Conservation (phyloP, 2,888 invertebrate species). For the Eudasyphora cyanicolor region DNA sequence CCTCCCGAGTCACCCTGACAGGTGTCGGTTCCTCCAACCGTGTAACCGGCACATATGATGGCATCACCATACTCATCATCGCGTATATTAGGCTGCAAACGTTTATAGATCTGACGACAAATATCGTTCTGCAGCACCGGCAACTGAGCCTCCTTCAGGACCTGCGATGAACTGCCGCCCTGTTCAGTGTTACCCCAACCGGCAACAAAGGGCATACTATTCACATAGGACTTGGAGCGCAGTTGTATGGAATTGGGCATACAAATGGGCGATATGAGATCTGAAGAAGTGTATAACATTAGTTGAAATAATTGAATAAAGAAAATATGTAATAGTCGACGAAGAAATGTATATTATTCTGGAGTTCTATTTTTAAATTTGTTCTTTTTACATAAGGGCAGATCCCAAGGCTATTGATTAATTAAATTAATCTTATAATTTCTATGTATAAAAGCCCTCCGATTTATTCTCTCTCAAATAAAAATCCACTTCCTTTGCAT, state of each 20-base stretch:
- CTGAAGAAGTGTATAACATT: slow-evolving; percentile 78
- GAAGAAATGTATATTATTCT: too few species aligned
- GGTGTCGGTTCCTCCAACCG: slow-evolving; percentile 73
- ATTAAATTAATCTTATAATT: too few species aligned
- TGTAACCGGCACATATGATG: slow-evolving; percentile 73
- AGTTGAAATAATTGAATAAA: too few species aligned
- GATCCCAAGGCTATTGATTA: too few species aligned
- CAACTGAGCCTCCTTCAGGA: slow-evolving; percentile 85
- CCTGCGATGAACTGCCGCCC: slow-evolving; percentile 83
- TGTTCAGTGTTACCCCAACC: slow-evolving; percentile 81
- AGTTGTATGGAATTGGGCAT: slow-evolving; percentile 83
- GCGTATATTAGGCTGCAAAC: slow-evolving; percentile 65
- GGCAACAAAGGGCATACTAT: slow-evolving; percentile 85
- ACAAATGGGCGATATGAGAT: slow-evolving; percentile 86
- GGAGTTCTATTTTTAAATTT: too few species aligned
- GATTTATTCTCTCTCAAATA: too few species aligned
- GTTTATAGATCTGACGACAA: slow-evolving; percentile 80
- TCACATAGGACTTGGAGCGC: slow-evolving; percentile 81
- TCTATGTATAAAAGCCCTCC: too few species aligned
- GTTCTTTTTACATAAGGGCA: too few species aligned
- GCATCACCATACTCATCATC: slow-evolving; percentile 72
- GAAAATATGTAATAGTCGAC: too few species aligned
- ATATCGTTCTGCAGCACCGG: slow-evolving; percentile 84
- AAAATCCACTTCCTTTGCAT: too few species aligned
- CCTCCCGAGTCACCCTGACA: slow-evolving; percentile 76